Base-by-base conservation (phyloP, 2,888 invertebrate species). In the Timandra comae region DNA sequence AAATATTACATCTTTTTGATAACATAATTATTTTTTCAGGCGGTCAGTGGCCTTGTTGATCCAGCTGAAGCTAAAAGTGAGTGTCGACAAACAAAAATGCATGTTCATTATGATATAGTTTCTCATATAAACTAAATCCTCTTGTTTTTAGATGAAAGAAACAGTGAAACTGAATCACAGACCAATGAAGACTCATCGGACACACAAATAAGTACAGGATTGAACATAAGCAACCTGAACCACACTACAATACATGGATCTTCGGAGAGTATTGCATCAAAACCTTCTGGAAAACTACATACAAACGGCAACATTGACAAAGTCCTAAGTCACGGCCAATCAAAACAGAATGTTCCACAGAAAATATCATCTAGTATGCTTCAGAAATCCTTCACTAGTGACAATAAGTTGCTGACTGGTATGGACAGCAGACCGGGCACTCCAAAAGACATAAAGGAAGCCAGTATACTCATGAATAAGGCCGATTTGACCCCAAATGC, bases 151-250 rank as follows among this genome's bases (percentile, higher is more conserved):
- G 93, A 91, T 84, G 94, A 94, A 68, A 89, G 93, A 58, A 92
- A 93, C 63, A 95, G 95, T 76, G 95, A 95, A 80, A 93, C 94
- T 25, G 95, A 95, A 80, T 95, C 95, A 7, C 93, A 94, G 69
- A 93, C 92, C 35, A 90, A 90, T 81, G 90, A 93, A 73, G 90
- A 93, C 76, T 90, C 91, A 41, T 89, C 90, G 59, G 89, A 92
- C 68, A 88, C 91, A 68, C 88, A 91, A 86, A 85, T 89, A 23
- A 87, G 85, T 41, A 59, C 85, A 22, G 69, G 71, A 22, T 49
- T 80, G 27, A 87, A 81, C 41, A 80, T 87, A 45, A 69, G 77
- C 31, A 74, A 59, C 44, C 54, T 84, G 30, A 85, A 86, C 45
- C 85, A 84, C 38, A 85, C 85, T 2, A 84, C 81, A 12, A 84